These are phyloP conservation scores for Napeogenes inachia DNA, from an alignment of 2,888 invertebrate genomes.

Conservation along the genomic window DNA sequence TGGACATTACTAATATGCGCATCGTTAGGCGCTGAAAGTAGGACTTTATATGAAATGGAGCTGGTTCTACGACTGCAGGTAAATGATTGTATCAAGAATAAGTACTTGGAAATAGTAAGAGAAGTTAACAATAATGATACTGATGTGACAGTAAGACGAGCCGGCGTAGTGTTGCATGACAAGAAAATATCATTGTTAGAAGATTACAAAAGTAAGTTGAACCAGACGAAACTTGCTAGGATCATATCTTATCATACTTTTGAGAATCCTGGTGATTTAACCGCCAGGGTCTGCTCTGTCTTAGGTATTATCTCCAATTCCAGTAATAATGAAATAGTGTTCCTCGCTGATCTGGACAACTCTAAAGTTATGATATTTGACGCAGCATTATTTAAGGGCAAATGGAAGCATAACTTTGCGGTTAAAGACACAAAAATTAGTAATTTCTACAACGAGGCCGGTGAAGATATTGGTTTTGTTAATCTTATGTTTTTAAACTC, in stretches of 20 bases:
- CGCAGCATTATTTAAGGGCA: constrained; percentile 60
- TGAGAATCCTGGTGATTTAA: constrained; percentile 38
- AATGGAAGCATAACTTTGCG: constrained; percentile 51
- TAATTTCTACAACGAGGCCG: constrained; percentile 51
- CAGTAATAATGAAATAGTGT: constrained; percentile 53
- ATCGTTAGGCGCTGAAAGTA: constrained; percentile 52
- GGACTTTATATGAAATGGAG: constrained; percentile 48
- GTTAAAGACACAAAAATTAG: constrained; percentile 45
- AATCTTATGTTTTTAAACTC: constrained; percentile 51
- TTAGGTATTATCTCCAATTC: constrained; percentile 51
- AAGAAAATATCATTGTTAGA: constrained; percentile 38
- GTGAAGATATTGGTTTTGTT: constrained; percentile 48
- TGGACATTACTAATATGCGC: constrained; percentile 56
- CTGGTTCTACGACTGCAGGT: constrained; percentile 45
- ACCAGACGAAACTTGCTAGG: constrained; percentile 40
- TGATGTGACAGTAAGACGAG: constrained; percentile 45
- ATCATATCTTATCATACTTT: constrained; percentile 46
- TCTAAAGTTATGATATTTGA: constrained; percentile 51
- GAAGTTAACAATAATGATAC: constrained; percentile 31
- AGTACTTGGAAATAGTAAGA: constrained; percentile 48
- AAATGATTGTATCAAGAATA: constrained; percentile 54
- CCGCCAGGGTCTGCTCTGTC: constrained; percentile 50
- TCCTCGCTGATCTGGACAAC: constrained; percentile 46
- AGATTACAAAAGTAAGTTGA: constrained; percentile 39
- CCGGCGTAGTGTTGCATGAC: constrained; percentile 52